Evolutionary conservation across 92 coral and sea anemone species (phyloP).

Genomic region (Micromussa lordhowensis): DNA sequence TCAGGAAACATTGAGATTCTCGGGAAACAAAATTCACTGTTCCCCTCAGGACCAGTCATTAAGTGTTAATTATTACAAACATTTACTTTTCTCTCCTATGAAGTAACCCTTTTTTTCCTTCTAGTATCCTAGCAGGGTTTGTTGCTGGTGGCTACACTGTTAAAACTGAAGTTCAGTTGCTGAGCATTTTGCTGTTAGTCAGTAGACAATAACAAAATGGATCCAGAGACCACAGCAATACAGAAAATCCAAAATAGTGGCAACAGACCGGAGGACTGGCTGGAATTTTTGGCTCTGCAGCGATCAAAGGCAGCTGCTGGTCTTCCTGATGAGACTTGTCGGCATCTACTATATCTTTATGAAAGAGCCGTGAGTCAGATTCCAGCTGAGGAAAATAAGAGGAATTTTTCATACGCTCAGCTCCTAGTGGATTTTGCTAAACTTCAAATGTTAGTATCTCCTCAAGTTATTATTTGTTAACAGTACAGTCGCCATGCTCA

Average conservation of each 20-base stretch:
- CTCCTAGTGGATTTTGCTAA: conserved; percentile 92
- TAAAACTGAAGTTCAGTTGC: background rate
- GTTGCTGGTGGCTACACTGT: background rate
- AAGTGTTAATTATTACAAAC: no score
- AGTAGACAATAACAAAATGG: background rate
- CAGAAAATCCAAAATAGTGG: conserved; percentile 68
- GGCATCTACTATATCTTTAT: conserved; percentile 69
- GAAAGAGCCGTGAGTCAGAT: conserved; percentile 79
- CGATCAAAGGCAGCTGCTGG: conserved; percentile 17
- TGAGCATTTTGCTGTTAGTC: background rate
- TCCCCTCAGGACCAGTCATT: no score
- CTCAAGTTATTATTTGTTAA: background rate
- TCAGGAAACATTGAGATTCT: no score
- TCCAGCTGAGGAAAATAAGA: conserved; percentile 79
- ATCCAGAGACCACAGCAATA: conserved; percentile 32
- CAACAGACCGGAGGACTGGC: conserved; percentile 93
- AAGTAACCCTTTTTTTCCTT: no score
- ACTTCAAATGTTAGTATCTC: conserved; percentile 83
- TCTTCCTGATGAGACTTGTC: conserved; percentile 34
- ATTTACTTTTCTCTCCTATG: no score
- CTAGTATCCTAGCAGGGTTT: background rate
- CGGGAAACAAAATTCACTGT: no score
- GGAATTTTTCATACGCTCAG: conserved; percentile 82
- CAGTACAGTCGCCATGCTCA: background rate
- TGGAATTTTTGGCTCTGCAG: conserved; percentile 65